phyloP scores from a whole-genome alignment of 2,113 vertebrate species.

The Cheilinus undulatus region DNA sequence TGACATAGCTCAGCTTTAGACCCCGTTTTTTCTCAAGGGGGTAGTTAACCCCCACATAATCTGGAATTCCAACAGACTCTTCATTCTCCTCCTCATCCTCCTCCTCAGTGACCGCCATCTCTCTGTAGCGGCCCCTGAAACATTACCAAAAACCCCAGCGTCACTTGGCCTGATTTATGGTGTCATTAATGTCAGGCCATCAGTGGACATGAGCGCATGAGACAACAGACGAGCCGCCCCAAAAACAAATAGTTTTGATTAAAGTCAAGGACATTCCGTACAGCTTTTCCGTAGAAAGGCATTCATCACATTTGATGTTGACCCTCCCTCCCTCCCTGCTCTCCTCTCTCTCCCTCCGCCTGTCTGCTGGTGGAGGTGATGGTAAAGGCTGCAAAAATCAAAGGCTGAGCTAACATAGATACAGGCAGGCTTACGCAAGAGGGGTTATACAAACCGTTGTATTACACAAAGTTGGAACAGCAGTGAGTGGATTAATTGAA shows the following conservation, averaged over 20 bases:
- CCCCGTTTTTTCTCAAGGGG: conserved; percentile 58
- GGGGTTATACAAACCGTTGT: conserved; percentile 74
- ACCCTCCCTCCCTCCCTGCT: conserved; percentile 84
- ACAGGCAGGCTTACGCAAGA: conserved; percentile 76
- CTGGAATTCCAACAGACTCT: conserved; percentile 79
- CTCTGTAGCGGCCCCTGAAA: conserved; percentile 82
- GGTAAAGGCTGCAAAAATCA: conserved; percentile 80
- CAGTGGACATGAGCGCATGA: conserved; percentile 98
- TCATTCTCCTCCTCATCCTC: conserved; percentile 72
- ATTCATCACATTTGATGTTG: conserved; percentile 97
- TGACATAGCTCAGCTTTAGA: conserved; percentile 45
- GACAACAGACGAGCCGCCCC: conserved; percentile 93
- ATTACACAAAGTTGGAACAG: conserved; percentile 75
- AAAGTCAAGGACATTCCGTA: conserved; percentile 99
- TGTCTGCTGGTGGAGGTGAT: conserved; percentile 68
- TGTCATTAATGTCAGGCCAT: conserved; percentile 99
- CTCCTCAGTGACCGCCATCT: conserved; percentile 71
- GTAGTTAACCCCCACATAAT: conserved; percentile 81
- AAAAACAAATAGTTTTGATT: conserved; percentile 99
- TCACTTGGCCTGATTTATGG: conserved; percentile 97
- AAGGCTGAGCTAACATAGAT: conserved; percentile 84
- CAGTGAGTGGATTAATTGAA: conserved; percentile 79
- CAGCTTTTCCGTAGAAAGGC: conserved; percentile 95
- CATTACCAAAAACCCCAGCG: conserved; percentile 91
- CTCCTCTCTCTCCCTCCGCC: conserved; percentile 50